phyloP scores from a whole-genome alignment of 2,113 vertebrate species.

The Cyprinodon variegatus region DNA sequence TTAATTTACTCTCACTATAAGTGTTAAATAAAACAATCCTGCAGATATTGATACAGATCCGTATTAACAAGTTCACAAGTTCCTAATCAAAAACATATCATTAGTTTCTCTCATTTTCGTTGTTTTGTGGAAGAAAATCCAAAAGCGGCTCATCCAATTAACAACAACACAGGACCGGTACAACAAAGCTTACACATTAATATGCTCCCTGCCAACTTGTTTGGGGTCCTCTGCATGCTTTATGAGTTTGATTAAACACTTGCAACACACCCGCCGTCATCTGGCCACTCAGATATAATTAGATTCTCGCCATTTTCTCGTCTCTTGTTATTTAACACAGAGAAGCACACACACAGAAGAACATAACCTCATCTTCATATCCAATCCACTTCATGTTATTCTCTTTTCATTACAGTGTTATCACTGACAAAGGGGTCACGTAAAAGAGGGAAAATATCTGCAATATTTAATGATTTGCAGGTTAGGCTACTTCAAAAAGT shows the following conservation, averaged over 20 bases:
- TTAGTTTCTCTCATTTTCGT: constrained; percentile 15
- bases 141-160: constrained; percentile 56
- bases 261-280: constrained; percentile 59
- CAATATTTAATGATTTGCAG: constrained; percentile 68
- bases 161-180: constrained; percentile 24
- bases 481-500: constrained; percentile 10
- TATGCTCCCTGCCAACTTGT: constrained; percentile 64
- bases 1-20: neutral
- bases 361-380: neutral
- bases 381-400: constrained; percentile 49
- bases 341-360: neutral
- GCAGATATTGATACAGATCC: neutral
- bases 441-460: constrained; percentile 48
- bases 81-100: constrained; percentile 18
- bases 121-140: constrained; percentile 32
- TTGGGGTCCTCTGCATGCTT: constrained; percentile 59
- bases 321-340: constrained; percentile 23
- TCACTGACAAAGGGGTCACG: constrained; percentile 61
- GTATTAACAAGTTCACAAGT: constrained; percentile 13
- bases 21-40: neutral
- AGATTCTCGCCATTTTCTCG: constrained; percentile 57
- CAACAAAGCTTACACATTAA: constrained; percentile 54
- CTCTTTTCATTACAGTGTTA: constrained; percentile 60
- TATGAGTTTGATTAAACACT: constrained; percentile 75
- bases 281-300: constrained; percentile 68